These are phyloP conservation scores for Aspiorhynchus laticeps DNA, from an alignment of 2,113 vertebrate genomes.

Conservation along the genomic window DNA sequence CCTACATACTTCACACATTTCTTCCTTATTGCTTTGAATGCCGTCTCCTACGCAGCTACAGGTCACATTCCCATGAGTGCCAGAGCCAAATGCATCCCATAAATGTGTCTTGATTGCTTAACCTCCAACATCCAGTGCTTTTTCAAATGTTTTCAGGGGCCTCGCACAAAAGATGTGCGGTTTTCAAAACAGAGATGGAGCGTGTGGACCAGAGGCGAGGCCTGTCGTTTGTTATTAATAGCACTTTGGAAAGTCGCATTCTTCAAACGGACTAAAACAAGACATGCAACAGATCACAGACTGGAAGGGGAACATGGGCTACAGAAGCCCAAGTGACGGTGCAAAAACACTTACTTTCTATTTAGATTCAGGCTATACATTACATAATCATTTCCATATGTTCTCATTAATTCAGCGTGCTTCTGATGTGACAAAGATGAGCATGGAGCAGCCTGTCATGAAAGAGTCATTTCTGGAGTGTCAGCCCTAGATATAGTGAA, in stretches of 20 bases:
- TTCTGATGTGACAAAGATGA: slow-evolving; percentile 37
- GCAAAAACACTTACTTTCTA: slow-evolving; percentile 2
- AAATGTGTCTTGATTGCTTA: slow-evolving; percentile 19
- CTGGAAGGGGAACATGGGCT: not conserved
- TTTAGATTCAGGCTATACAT: not conserved
- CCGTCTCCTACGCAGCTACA: slow-evolving; percentile 16
- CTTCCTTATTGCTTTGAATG: not conserved
- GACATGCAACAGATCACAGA: slow-evolving; percentile 18
- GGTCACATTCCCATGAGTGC: slow-evolving; percentile 13
- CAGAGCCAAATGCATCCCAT: not conserved
- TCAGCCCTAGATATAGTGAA: not conserved
- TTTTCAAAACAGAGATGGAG: not conserved
- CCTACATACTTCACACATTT: slow-evolving; percentile 16
- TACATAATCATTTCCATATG: slow-evolving; percentile 43
- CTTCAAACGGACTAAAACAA: slow-evolving; percentile 17
- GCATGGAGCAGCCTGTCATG: not conserved
- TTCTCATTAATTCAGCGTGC: slow-evolving; percentile 8
- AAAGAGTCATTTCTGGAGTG: not conserved
- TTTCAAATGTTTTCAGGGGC: not conserved
- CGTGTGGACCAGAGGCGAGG: not conserved
- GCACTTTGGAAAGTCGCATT: slow-evolving; percentile 17
- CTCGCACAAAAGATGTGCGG: not conserved
- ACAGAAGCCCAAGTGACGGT: not conserved
- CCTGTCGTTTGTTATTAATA: slow-evolving; percentile 7
- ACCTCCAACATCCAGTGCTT: slow-evolving; percentile 1